Conservation (phyloP, 1,140 invertebrate species). For the Dreissena rostriformis region DNA sequence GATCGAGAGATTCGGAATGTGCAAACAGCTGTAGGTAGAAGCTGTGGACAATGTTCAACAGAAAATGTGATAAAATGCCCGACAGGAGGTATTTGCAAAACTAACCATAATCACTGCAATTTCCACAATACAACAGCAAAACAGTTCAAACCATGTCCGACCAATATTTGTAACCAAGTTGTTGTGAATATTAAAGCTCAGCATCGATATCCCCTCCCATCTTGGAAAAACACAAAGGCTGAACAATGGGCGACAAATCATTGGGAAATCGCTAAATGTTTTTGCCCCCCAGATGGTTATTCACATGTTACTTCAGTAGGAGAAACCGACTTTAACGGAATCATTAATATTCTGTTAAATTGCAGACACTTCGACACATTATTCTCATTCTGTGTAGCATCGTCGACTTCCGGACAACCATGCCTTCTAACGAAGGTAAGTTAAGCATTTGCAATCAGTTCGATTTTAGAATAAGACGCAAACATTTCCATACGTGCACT, state of each 20-base stretch:
- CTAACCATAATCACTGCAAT: background rate
- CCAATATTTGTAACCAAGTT: background rate
- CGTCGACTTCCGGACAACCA: no score
- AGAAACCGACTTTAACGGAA: conserved; percentile 12
- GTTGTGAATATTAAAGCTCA: background rate
- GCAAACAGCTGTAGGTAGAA: background rate
- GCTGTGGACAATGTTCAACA: background rate
- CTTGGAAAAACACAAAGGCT: background rate
- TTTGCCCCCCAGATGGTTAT: conserved; percentile 13
- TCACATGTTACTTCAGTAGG: no score
- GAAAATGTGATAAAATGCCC: background rate
- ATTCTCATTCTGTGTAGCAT: no score
- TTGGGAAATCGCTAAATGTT: conserved; percentile 18
- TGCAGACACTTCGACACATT: background rate
- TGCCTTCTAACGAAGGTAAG: no score
- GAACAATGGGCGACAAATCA: background rate
- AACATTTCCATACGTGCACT: no score
- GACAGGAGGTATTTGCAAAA: background rate
- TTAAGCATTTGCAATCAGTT: no score
- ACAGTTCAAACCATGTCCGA: background rate
- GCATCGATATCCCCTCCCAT: background rate
- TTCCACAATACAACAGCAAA: no score
- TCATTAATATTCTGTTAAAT: conserved; percentile 2
- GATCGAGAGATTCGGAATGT: background rate
- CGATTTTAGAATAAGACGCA: no score